Percentiles rank a stretch among this genome's conserved stretches.
These are phyloP conservation scores for Thera obeliscata DNA, from an alignment of 2,888 invertebrate genomes.

Conservation along the genomic window DNA sequence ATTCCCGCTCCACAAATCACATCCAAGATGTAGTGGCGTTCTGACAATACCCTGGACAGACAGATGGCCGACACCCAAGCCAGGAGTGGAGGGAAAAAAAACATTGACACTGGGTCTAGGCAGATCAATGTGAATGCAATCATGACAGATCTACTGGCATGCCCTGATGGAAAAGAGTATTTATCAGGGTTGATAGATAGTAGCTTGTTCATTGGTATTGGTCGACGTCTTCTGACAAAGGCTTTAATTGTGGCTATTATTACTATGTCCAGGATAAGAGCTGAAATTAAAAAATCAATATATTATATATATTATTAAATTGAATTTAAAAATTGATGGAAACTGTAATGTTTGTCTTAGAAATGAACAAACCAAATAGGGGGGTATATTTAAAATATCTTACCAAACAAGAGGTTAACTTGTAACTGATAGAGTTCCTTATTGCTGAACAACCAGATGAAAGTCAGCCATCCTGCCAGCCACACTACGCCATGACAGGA, in stretches of 20 bases:
- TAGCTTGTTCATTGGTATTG: conserved; percentile 88
- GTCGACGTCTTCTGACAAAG: conserved; percentile 90
- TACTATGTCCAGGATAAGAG: conserved; percentile 91
- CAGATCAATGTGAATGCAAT: conserved; percentile 89
- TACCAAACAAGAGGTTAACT: conserved; percentile 94
- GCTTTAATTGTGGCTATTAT: conserved; percentile 92
- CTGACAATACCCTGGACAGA: conserved; percentile 91
- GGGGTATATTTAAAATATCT: conserved; percentile 40
- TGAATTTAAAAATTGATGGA: background rate
- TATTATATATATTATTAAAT: no score
- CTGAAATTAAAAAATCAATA: conserved; percentile 79
- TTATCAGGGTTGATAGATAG: conserved; percentile 92
- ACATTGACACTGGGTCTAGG: conserved; percentile 85
- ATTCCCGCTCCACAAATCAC: conserved; percentile 89
- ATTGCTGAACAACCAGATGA: conserved; percentile 90
- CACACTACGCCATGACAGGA: conserved; percentile 96
- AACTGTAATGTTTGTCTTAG: background rate
- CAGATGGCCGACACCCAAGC: conserved; percentile 91
- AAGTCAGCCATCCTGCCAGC: conserved; percentile 90
- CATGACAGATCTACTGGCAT: conserved; percentile 93
- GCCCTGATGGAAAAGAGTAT: conserved; percentile 97
- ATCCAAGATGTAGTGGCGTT: conserved; percentile 95
- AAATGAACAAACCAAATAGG: background rate
- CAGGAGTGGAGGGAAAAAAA: conserved; percentile 86
- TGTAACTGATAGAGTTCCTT: conserved; percentile 90